phyloP scores from a whole-genome alignment of 2,113 vertebrate genomes.

The Electrona antarctica region DNA sequence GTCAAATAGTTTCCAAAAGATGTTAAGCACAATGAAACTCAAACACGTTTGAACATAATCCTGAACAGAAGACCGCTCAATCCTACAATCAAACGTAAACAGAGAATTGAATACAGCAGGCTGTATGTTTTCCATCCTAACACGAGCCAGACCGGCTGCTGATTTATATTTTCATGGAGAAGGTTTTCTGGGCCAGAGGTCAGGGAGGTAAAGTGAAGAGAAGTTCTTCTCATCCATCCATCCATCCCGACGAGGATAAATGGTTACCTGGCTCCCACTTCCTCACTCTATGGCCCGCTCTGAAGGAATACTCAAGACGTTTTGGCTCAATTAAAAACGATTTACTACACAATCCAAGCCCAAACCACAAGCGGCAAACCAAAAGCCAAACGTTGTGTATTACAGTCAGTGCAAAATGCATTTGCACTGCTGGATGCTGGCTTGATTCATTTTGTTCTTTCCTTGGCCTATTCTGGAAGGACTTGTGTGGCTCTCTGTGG shows the following conservation, averaged over 20 bases:
- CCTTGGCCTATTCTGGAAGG: constrained; percentile 37
- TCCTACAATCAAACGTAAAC: constrained; percentile 56
- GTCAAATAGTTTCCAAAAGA: background rate
- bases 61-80: constrained; percentile 13
- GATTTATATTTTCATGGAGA: constrained; percentile 58
- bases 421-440: constrained; percentile 40
- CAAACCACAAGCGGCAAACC: constrained; percentile 22
- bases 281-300: constrained; percentile 7
- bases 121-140: constrained; percentile 55
- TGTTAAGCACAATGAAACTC: constrained; percentile 6
- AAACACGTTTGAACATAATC: constrained; percentile 5
- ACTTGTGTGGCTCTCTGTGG: constrained; percentile 19
- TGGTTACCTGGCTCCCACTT: constrained; percentile 36
- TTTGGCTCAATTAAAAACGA: constrained; percentile 43
- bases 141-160: constrained; percentile 66
- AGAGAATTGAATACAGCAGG: constrained; percentile 24
- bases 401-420: constrained; percentile 41
- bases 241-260: constrained; percentile 28
- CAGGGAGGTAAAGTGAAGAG: constrained; percentile 50
- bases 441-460: constrained; percentile 40
- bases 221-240: too few relatives aligned
- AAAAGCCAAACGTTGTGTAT: constrained; percentile 27
- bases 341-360: constrained; percentile 22
- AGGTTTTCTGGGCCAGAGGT: constrained; percentile 60
- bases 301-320: constrained; percentile 15